Base-by-base conservation (phyloP, 2,113 vertebrate species). In the Podarcis raffonei region DNA sequence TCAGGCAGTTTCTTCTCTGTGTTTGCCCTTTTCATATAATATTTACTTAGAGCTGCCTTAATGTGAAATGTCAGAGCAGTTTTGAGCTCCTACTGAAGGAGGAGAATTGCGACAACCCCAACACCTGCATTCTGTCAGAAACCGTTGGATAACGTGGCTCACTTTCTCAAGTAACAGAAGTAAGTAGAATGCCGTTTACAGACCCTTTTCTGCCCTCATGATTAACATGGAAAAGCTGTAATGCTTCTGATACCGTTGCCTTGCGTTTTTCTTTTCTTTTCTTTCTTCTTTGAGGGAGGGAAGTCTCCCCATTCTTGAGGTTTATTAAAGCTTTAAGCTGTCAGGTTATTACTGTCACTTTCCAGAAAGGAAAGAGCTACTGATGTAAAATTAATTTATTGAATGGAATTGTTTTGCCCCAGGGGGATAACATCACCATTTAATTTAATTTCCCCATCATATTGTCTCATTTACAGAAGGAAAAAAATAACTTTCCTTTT, bases 331-430 rank as follows among this genome's bases (percentile, higher is more conserved):
- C 96, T 97, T 96, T 96, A 96, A 97, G 95, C 96, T 97, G 96
- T 97, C 97, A 97, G 93, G 94, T 96, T 97, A 97, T 97, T 97
- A 97, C 97, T 96, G 97, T 97, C 97, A 97, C 94, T 95, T 97
- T 96, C 95, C 92, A 96, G 96, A 95, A 96, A 96, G 94, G 93
- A 96, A 96, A 96, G 94, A 97, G 94, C 96, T 96, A 94, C 95
- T 96, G 96, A 97, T 96, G 96, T 97, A 97, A 97, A 97, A 97
- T 97, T 97, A 97, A 97, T 97, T 97, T 97, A 97, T 97, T 96
- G 96, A 97, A 97, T 96, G 95, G 95, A 96, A 97, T 96, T 97
- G 96, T 97, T 97, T 97, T 96, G 96, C 97, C 97, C 96, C 95
- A 91, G 88, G 96, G 96, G 96, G 96, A 97, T 96, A 97, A 96